Base-by-base conservation (phyloP, 2,113 vertebrate species). In the Galemys pyrenaicus region DNA sequence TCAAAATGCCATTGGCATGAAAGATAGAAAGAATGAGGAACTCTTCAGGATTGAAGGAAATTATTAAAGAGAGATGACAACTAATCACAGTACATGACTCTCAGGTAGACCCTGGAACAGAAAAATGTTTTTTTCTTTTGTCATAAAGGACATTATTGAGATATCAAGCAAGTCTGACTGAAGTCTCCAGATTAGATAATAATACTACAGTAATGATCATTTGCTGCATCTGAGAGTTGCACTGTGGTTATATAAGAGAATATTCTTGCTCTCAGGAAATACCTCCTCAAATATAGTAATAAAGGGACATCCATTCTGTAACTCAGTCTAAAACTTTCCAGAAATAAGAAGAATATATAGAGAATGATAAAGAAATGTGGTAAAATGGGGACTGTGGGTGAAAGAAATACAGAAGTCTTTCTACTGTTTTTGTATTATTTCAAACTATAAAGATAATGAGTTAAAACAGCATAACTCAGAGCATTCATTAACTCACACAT, bases 381-480 rank as follows among this genome's bases (percentile, higher is more conserved):
- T 41, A 83, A 71, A 82, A 71, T 78, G 32, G 37, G 35, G 70
- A 51, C 54, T 37, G 2, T 39, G 15, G 20, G 24, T 68, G 22
- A 83, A 37, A 19, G 28, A n/a, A 71, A 70, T n/a, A 84, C 1
- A 77, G 15, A 65, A 64, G 28, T 74, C 60, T 78, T 37, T 56
- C 35, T 74, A 39, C 26, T 60, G 68, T 80, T 93, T 83, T 51
- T 70, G 30, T n/a, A 92, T n/a, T 77, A n/a, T 51, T 41, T 46
- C 51, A 70, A 80, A 91, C 75, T 37, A 94, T 41, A 77, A 92
- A 93, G 73, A 26, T 41, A 39, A 79, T 6, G 54, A 44, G 32
- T 79, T 54, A 92, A 92, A 75, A 68, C 82, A 91, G 20, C 49
- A 35, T 68, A 84, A 92, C 41, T 17, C 9, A 41, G n/a, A 88